Evolutionary conservation across 2,113 vertebrate species (phyloP).

Genomic region (Mixornis gularis): DNA sequence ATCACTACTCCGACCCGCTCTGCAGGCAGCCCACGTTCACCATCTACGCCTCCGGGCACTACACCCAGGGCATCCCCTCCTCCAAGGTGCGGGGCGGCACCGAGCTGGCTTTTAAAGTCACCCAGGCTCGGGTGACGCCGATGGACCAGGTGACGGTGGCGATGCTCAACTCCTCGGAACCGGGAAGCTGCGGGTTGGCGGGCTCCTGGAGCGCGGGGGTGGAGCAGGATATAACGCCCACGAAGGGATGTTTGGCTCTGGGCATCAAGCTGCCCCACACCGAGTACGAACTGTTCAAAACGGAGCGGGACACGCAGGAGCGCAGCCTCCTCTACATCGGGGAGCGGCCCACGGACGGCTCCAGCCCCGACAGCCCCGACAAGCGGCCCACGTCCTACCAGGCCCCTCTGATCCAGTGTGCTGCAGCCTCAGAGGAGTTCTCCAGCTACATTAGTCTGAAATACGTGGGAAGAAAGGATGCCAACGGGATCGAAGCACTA

Average conservation of each 20-base stretch:
- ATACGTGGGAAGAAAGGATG: background rate
- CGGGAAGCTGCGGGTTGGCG: slow-evolving; percentile 74
- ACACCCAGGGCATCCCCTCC: slow-evolving; percentile 74
- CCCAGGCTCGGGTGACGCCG: slow-evolving; percentile 71
- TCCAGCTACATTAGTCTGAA: slow-evolving; percentile 11
- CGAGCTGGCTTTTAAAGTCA: slow-evolving; percentile 84
- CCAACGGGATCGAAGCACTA: background rate
- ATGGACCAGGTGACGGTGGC: slow-evolving; percentile 69
- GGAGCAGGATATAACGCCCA: slow-evolving; percentile 83
- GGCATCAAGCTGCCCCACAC: slow-evolving; percentile 87
- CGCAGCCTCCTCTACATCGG: slow-evolving; percentile 81
- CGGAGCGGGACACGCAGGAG: slow-evolving; percentile 72
- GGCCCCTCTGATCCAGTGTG: slow-evolving; percentile 81
- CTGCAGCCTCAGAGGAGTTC: background rate
- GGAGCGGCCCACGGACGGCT: slow-evolving; percentile 85
- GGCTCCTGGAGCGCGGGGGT: slow-evolving; percentile 74
- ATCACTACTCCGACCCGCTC: slow-evolving; percentile 82
- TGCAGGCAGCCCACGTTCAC: slow-evolving; percentile 84
- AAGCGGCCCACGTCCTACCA: slow-evolving; percentile 88
- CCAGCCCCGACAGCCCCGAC: slow-evolving; percentile 76
- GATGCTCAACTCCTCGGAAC: slow-evolving; percentile 75
- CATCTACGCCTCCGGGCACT: slow-evolving; percentile 78
- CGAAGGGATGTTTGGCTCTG: slow-evolving; percentile 79
- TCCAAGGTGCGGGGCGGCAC: slow-evolving; percentile 71
- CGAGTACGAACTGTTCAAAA: slow-evolving; percentile 87